Percentiles rank a stretch among this genome's conserved stretches.
Evolutionary conservation across 1,140 invertebrate genomes (phyloP).

Genomic region (Scaptodrosophila lebanonensis): DNA sequence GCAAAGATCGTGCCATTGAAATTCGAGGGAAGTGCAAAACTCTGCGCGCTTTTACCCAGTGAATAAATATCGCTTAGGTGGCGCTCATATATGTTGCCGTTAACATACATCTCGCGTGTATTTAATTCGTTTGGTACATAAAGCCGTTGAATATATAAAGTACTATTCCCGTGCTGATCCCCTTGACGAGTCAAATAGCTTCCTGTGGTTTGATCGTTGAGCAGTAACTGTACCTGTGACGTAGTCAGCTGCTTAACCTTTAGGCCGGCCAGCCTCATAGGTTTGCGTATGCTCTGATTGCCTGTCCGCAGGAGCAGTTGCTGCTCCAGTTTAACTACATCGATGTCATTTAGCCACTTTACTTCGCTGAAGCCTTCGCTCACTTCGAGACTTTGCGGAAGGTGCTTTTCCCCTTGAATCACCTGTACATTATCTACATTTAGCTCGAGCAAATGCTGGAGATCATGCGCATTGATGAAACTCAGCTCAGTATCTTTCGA

Average conservation of each 20-base stretch:
- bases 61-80: conserved; percentile 28
- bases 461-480: conserved; percentile 54
- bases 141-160: conserved; percentile 21
- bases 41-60: conserved; percentile 39
- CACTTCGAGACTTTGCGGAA: conserved; percentile 57
- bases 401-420: conserved; percentile 46
- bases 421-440: conserved; percentile 57
- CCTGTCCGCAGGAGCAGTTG: conserved; percentile 63
- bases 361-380: conserved; percentile 55
- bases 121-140: not conserved
- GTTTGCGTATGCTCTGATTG: conserved; percentile 72
- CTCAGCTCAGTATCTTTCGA: conserved; percentile 53
- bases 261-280: conserved; percentile 40
- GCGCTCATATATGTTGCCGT: conserved; percentile 49
- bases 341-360: conserved; percentile 76
- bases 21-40: conserved; percentile 41
- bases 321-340: conserved; percentile 64
- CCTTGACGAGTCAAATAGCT: conserved; percentile 26
- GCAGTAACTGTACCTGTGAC: conserved; percentile 9
- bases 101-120: conserved; percentile 34
- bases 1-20: conserved; percentile 72
- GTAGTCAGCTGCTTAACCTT: conserved; percentile 16
- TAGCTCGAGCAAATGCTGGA: conserved; percentile 55
- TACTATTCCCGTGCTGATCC: conserved; percentile 30
- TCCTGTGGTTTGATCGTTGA: conserved; percentile 27